Evolutionary conservation across 2,797 vertebrate species (phyloP), one percentile per base, ranked within the genome.

Genomic region (Rousettus madagascariensis): DNA sequence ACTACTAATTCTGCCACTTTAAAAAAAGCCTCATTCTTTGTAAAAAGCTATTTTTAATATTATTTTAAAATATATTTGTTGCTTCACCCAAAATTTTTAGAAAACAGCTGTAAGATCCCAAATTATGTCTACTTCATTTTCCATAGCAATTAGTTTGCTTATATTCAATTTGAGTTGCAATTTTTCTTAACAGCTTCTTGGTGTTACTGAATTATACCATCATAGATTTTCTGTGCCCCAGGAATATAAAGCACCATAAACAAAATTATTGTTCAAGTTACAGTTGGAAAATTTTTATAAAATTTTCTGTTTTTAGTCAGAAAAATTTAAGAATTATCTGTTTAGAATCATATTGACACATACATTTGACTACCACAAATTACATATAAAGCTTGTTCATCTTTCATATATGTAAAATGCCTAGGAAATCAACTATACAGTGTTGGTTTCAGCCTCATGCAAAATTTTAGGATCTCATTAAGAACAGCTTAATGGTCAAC

Each of bases 391-490:
- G 1, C 0, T 69, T 15, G 0, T 30, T 46, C 72, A 9, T 75
- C 20, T 26, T 55, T 92, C 28, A 63, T 65, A 51, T 72, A 6
- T 17, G 5, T 89, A 77, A 93, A 96, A 55, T 57, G 28, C 71
- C 74, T 59, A 53, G 26, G 16, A 79, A 63, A 26, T 88, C 33
- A 78, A 86, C 49, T 46, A 65, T 38, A 49, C 13, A 33, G 1
- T 68, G 0, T 68, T 49, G 17, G 1, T 82, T n/a, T 92, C 61
- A 26, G 43, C 17, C 46, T 33, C 4, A 68, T 82, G 28, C 53
- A 93, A 87, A 86, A 94, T 83, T 94, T 82, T 33, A 79, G 28
- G 43, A 49, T 75, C 13, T 82, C 63, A 74, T 96, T 86, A 97
- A 92, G 46, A 92, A 28, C 5, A 19, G 6, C 53, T 88, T 88